Conservation (phyloP, 64 coral and sea anemone genomes). For the Montipora sp. region DNA sequence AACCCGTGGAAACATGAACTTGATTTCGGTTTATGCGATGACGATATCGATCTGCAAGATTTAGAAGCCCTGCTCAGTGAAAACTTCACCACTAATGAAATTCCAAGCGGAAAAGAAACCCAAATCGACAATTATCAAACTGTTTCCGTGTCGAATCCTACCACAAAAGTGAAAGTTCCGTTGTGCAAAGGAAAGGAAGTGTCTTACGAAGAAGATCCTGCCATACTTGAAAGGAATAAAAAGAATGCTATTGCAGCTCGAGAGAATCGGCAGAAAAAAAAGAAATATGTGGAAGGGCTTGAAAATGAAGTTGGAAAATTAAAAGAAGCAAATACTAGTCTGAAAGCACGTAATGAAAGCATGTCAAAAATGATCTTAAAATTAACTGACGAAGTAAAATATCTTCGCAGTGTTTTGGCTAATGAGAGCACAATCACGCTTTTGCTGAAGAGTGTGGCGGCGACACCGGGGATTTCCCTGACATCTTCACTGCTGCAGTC, state of each 20-base stretch:
- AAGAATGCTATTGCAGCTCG: conserved; percentile 91
- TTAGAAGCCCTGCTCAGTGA: conserved; percentile 12
- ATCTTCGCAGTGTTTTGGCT: conserved; percentile 77
- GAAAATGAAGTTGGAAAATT: conserved; percentile 62
- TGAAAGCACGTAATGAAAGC: conserved; percentile 49
- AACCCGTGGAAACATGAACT: not conserved
- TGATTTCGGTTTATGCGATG: conserved; percentile 9
- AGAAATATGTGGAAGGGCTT: conserved; percentile 80
- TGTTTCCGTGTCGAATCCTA: too few relatives aligned
- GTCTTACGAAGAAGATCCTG: conserved; percentile 41
- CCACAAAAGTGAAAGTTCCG: not conserved
- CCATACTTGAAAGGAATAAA: conserved; percentile 58
- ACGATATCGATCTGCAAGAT: conserved; percentile 23
- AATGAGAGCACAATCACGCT: conserved; percentile 85
- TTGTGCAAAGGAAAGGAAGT: not conserved
- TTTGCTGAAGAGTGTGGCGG: conserved; percentile 66
- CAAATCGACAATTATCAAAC: too few relatives aligned
- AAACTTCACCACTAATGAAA: not conserved
- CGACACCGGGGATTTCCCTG: conserved; percentile 82
- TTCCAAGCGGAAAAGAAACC: not conserved
- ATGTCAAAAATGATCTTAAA: conserved; percentile 41
- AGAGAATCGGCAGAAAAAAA: conserved; percentile 90
- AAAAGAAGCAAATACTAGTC: conserved; percentile 54
- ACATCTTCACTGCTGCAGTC: conserved; percentile 53
- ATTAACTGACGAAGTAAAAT: conserved; percentile 72